phyloP scores from a whole-genome alignment of 2,888 invertebrate species.

The Lepeophtheirus nordmannii region DNA sequence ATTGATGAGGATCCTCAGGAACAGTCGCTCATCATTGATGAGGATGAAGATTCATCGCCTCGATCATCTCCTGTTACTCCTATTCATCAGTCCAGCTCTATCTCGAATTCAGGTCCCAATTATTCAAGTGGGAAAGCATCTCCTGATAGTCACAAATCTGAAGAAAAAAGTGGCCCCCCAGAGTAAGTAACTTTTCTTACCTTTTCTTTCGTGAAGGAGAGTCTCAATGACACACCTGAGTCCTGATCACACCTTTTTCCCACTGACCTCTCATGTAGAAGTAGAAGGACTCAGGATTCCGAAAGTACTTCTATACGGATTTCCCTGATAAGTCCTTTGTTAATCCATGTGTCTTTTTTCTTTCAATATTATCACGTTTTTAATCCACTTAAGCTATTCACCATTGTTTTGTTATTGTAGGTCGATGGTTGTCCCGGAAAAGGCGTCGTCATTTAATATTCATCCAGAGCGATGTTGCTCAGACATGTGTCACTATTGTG shows the following conservation, averaged over 20 bases:
- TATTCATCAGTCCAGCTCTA: neutral
- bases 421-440: constrained; percentile 60
- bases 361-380: neutral
- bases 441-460: constrained; percentile 70
- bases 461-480: constrained; percentile 64
- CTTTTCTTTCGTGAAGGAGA: neutral
- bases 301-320: too few species aligned
- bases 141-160: constrained; percentile 17
- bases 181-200: constrained; percentile 11
- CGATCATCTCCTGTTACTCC: neutral
- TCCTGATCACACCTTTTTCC: neutral
- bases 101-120: neutral
- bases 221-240: neutral
- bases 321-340: too few species aligned
- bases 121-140: neutral
- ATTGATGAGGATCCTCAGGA: neutral
- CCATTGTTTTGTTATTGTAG: neutral
- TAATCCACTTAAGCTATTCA: too few species aligned
- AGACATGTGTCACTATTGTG: constrained; percentile 72
- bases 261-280: neutral
- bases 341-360: neutral
- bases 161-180: neutral
- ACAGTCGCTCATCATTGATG: neutral
- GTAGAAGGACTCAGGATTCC: neutral
- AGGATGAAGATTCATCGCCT: neutral